Evolutionary conservation across 2,797 vertebrate species (phyloP).

Genomic region (Ceryle rudis): DNA sequence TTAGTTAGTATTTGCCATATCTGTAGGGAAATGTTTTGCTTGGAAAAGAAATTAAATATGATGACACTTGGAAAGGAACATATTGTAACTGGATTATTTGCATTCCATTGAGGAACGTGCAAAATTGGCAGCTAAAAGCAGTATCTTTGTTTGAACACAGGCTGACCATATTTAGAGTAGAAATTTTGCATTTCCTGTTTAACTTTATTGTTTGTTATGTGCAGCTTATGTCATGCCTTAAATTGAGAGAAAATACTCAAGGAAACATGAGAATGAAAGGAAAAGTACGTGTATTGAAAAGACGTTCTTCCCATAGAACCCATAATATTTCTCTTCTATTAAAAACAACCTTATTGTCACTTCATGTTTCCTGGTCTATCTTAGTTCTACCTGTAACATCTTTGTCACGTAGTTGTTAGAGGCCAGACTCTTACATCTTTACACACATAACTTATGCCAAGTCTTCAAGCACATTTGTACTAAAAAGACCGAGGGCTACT

Average conservation of each 20-base stretch:
- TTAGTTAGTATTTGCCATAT: not conserved
- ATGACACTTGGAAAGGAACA: not conserved
- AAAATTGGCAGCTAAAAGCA: not conserved
- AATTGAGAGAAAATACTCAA: not conserved
- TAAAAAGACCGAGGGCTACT: not conserved
- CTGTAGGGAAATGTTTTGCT: not conserved
- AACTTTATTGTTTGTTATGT: not conserved
- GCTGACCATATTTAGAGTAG: not conserved
- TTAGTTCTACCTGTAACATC: not conserved
- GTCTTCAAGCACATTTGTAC: rapidly evolving
- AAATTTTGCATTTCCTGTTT: constrained; percentile 45
- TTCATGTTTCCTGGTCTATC: not conserved
- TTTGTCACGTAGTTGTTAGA: not conserved
- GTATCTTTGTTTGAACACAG: not conserved
- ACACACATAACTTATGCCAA: not conserved
- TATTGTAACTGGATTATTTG: not conserved
- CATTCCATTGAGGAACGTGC: not conserved
- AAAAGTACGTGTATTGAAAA: not conserved
- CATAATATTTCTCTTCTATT: not conserved
- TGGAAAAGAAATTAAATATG: not conserved
- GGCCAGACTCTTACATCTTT: not conserved
- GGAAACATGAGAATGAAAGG: not conserved
- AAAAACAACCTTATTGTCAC: not conserved
- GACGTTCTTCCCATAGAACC: not conserved
- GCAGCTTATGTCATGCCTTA: not conserved